Percentiles rank a stretch among this genome's conserved stretches.
Conservation (phyloP, 2,888 invertebrate genomes). For the Globia sparganii region DNA sequence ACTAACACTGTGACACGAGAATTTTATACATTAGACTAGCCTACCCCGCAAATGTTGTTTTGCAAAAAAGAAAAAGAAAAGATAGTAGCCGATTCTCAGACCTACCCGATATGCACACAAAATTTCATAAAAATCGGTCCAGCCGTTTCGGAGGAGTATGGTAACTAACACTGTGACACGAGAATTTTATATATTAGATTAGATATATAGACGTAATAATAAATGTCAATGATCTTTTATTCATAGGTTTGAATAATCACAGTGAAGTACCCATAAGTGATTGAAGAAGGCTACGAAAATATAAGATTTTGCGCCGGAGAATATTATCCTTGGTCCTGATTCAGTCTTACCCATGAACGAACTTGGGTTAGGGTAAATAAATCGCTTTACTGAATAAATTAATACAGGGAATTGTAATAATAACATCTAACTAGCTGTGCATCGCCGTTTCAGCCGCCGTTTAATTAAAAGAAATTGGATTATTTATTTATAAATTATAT, state of each 20-base stretch:
- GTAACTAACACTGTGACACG: too few relatives aligned
- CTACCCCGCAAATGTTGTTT: too few relatives aligned
- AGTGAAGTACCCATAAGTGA: constrained; percentile 17
- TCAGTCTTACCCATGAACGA: constrained; percentile 50
- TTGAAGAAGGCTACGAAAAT: constrained; percentile 39
- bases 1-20: too few relatives aligned
- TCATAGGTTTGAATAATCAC: constrained; percentile 39
- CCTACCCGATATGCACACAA: too few relatives aligned
- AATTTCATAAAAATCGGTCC: too few relatives aligned
- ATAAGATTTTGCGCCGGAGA: constrained; percentile 31
- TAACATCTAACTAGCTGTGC: background rate
- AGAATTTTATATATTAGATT: too few relatives aligned
- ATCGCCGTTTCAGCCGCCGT: background rate
- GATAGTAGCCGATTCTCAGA: too few relatives aligned
- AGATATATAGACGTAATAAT: background rate
- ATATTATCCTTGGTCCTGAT: constrained; percentile 49
- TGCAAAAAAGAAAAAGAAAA: too few relatives aligned
- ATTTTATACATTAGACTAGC: too few relatives aligned
- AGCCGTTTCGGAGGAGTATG: too few relatives aligned
- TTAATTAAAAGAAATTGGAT: background rate
- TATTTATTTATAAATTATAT: background rate
- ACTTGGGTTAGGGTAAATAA: constrained; percentile 52
- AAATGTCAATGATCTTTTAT: constrained; percentile 20
- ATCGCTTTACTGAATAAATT: constrained; percentile 48
- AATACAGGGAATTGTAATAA: constrained; percentile 12